These are phyloP conservation scores for Drosophila histrio DNA, from an alignment of 2,888 invertebrate genomes.

Conservation along the genomic window DNA sequence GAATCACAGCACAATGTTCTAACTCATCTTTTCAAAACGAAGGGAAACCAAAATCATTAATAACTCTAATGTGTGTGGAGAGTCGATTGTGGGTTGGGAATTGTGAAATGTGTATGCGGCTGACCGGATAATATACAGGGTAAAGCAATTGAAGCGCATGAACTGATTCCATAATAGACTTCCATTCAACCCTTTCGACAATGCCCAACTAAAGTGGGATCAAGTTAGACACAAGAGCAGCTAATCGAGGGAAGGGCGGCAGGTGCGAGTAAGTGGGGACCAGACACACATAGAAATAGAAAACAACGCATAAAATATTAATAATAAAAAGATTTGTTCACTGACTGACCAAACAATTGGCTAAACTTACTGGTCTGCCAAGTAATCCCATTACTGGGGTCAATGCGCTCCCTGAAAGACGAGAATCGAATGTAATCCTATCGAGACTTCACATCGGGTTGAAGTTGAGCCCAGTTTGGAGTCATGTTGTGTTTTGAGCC, in stretches of 20 bases:
- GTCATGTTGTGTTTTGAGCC: slow-evolving; percentile 7
- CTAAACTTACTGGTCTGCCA: slow-evolving; percentile 49
- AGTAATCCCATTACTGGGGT: slow-evolving; percentile 75
- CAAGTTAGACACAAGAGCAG: background rate
- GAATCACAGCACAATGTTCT: background rate
- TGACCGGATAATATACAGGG: slow-evolving; percentile 59
- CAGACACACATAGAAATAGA: background rate
- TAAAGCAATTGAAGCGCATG: slow-evolving; percentile 72
- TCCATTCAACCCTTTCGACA: slow-evolving; percentile 49
- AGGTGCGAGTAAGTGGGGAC: background rate
- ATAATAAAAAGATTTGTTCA: slow-evolving; percentile 72
- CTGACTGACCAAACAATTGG: slow-evolving; percentile 54
- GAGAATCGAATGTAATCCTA: slow-evolving; percentile 40
- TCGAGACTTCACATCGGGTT: slow-evolving; percentile 23
- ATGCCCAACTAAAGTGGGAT: slow-evolving; percentile 9
- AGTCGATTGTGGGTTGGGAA: background rate
- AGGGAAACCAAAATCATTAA: background rate
- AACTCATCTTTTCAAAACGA: background rate
- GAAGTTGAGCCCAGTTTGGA: slow-evolving; percentile 37
- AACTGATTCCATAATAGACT: slow-evolving; percentile 68
- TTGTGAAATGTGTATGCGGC: slow-evolving; percentile 6
- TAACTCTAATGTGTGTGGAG: background rate
- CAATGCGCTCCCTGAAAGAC: slow-evolving; percentile 57
- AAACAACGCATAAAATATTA: slow-evolving; percentile 73
- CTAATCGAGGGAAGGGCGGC: background rate